phyloP scores from a whole-genome alignment of 2,888 invertebrate genomes.

The Anoncus sp. region DNA sequence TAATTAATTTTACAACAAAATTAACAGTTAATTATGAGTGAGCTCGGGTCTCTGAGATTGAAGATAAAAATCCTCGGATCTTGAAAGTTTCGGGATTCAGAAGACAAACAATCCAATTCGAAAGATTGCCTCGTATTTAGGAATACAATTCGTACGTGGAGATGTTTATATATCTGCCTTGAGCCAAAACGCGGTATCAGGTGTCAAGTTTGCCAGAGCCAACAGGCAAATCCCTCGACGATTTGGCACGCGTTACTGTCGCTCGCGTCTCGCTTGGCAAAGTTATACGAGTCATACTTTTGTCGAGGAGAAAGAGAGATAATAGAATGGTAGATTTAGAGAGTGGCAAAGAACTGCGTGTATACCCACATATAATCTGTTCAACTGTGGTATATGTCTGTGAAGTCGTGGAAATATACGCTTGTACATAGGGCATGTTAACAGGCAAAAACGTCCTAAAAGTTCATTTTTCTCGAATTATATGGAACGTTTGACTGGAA shows the following conservation, averaged over 20 bases:
- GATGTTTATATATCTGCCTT: constrained; percentile 3
- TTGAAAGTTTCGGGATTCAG: not conserved
- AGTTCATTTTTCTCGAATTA: not conserved
- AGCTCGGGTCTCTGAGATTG: no score
- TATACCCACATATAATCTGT: not conserved
- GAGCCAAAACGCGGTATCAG: constrained; percentile 36
- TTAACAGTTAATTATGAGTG: no score
- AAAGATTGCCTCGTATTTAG: constrained; percentile 10
- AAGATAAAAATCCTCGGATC: not conserved
- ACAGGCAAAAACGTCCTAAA: not conserved
- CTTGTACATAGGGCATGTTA: not conserved
- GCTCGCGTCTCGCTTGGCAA: constrained; percentile 34
- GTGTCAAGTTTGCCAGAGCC: constrained; percentile 38
- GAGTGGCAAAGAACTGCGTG: not conserved
- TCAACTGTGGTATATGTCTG: not conserved
- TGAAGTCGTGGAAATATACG: not conserved
- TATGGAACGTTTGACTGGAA: not conserved
- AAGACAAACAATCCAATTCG: constrained; percentile 11
- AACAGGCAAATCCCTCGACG: constrained; percentile 36
- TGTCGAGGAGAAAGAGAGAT: not conserved
- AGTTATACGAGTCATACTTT: constrained; percentile 42
- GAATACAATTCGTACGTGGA: constrained; percentile 4
- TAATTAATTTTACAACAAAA: no score
- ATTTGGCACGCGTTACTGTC: constrained; percentile 39
- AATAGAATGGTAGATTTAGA: constrained; percentile 2